Percentiles rank a stretch among this genome's conserved stretches.
These are phyloP conservation scores for Polydrusus tereticollis DNA, from an alignment of 2,888 invertebrate species.

Conservation along the genomic window DNA sequence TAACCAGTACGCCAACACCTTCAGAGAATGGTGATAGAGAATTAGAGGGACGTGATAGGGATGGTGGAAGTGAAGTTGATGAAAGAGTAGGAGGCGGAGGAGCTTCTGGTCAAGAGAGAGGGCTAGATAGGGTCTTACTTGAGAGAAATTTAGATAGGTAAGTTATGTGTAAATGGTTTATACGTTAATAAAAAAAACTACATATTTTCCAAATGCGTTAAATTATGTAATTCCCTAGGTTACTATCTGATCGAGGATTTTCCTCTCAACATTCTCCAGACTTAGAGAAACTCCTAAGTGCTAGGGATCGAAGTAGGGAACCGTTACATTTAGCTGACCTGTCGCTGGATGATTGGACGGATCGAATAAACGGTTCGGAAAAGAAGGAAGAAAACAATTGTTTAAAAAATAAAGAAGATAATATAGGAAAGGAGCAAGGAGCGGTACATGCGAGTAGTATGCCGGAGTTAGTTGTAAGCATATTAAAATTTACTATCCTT, in stretches of 20 bases:
- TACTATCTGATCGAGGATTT: constrained; percentile 69
- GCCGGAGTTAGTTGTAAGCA: constrained; percentile 72
- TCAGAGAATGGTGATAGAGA: constrained; percentile 57
- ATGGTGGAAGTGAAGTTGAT: neutral
- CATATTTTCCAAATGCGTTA: neutral
- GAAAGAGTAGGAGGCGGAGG: constrained; percentile 28
- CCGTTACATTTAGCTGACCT: constrained; percentile 73
- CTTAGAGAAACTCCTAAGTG: constrained; percentile 69
- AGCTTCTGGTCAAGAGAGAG: constrained; percentile 60
- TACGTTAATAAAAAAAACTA: too few relatives aligned
- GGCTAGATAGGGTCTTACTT: constrained; percentile 77
- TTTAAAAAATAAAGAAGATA: constrained; percentile 58
- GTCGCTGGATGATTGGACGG: constrained; percentile 71
- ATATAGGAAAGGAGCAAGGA: constrained; percentile 49
- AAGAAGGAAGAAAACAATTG: constrained; percentile 57
- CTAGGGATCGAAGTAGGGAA: constrained; percentile 72
- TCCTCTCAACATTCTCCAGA: constrained; percentile 62
- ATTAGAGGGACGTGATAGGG: constrained; percentile 11
- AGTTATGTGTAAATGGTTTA: neutral
- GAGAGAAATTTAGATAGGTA: constrained; percentile 75
- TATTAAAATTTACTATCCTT: neutral
- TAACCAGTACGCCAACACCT: constrained; percentile 64
- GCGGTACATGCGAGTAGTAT: constrained; percentile 73
- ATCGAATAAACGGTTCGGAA: constrained; percentile 53
- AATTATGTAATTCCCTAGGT: constrained; percentile 59